Base-by-base conservation (phyloP, 1,140 invertebrate species). In the Zaprionus taronus region DNA sequence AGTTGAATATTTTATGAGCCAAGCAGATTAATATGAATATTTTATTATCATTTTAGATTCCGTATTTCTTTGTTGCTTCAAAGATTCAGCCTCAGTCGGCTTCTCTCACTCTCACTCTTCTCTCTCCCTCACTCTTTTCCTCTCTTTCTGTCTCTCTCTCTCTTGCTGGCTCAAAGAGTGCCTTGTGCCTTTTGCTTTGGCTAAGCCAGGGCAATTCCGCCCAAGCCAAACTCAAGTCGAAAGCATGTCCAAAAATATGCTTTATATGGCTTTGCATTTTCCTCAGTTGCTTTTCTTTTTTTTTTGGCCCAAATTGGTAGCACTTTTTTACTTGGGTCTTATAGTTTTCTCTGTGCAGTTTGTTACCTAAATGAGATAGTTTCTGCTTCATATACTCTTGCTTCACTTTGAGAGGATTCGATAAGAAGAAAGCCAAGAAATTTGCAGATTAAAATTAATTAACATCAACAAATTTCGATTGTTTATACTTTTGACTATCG, bases 41-140 rank as follows among this genome's bases (percentile, higher is more conserved):
- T 92, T 92, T 92, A 92, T 92, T 87, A 91, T 89, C 81, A 92
- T 92, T 91, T 91, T 85, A 89, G 85, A 90, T 77, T 90, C 82
- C 73, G 67, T 80, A 81, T 82, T 82, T 74, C 72, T 68, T 83
- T 77, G 72, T 53, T 73, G 64, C 36, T 26, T 51, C 51, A 28
- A 24, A 61, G 41, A 31, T 51, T 63, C 60, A 15, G 11, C 12
- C 34, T 41, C 17, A 22, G 9, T 49, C 55, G 34, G 15, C 14
- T 12, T 60, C 56, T 1, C 20, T n/a, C 2, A 6, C 14, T 41
- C 4, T 38, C 5, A 2, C 28, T 28, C 28, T 31, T 31, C 7
- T 28, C 24, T 57, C 61, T 28, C 41, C 49, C 26, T 5, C 61
- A 26, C 3, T 26, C 24, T 0, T 2, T 26, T 26, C 3, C 6